Conservation (phyloP, 2,797 vertebrate species). For the Choloepus didactylus region DNA sequence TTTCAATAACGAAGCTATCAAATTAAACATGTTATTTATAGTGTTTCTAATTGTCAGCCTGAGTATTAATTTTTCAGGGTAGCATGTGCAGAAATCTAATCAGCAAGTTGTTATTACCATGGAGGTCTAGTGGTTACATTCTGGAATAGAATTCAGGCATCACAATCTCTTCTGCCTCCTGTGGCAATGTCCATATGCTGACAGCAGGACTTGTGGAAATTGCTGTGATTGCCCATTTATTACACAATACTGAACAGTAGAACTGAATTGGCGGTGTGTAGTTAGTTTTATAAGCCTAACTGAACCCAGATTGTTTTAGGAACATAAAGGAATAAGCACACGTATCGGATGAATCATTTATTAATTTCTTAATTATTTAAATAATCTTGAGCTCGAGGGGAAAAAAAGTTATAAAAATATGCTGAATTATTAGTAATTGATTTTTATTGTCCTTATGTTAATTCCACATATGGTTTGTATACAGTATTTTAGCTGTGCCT, state of each 20-base stretch:
- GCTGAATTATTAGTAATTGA: neutral
- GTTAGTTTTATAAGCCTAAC: slow-evolving; percentile 18
- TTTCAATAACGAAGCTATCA: slow-evolving; percentile 69
- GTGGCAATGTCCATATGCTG: neutral
- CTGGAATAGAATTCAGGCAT: neutral
- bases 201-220: neutral
- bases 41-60: slow-evolving; percentile 75
- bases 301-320: neutral
- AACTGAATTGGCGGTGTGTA: neutral
- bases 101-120: slow-evolving; percentile 52
- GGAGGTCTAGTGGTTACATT: slow-evolving; percentile 30
- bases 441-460: neutral
- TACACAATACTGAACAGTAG: neutral
- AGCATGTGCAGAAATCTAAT: slow-evolving; percentile 67
- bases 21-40: slow-evolving; percentile 79
- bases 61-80: slow-evolving; percentile 72
- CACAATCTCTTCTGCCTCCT: neutral
- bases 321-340: neutral
- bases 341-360: neutral
- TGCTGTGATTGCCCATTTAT: neutral
- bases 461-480: neutral
- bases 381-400: slow-evolving; percentile 7
- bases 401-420: neutral
- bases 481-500: neutral
- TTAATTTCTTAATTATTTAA: slow-evolving; percentile 17